Evolutionary conservation across 1,140 invertebrate genomes (phyloP).

Genomic region (Liolophura sinensis): DNA sequence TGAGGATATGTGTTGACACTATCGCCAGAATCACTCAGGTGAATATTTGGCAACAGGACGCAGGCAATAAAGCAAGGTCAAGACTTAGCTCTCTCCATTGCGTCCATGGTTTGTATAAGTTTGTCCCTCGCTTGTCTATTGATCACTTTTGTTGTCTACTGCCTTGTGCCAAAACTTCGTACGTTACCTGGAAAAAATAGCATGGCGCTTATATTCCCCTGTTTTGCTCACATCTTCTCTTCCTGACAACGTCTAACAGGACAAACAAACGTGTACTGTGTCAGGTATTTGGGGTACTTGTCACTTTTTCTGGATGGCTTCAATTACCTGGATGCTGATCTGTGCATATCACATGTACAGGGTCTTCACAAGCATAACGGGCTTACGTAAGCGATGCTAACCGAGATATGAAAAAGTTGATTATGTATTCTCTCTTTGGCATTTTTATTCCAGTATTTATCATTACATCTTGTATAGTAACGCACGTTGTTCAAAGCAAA

Average conservation of each 20-base stretch:
- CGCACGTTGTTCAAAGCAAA: not conserved
- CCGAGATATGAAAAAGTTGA: too few species aligned
- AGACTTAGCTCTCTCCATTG: constrained; percentile 5
- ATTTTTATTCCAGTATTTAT: constrained; percentile 6
- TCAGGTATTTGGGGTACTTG: constrained; percentile 68
- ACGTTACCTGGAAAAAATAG: constrained; percentile 61
- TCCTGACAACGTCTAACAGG: constrained; percentile 43
- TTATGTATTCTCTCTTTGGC: too few species aligned
- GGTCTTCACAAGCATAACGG: constrained; percentile 60
- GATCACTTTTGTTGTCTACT: constrained; percentile 57
- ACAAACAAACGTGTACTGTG: constrained; percentile 34
- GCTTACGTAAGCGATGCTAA: too few species aligned
- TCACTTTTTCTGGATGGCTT: constrained; percentile 89
- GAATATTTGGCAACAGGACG: too few species aligned
- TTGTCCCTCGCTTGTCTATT: constrained; percentile 56
- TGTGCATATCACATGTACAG: constrained; percentile 68
- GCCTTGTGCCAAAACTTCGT: constrained; percentile 54
- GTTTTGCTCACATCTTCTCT: constrained; percentile 55
- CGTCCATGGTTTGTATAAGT: constrained; percentile 48
- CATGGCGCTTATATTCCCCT: constrained; percentile 55
- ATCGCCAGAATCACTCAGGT: too few species aligned
- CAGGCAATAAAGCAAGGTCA: too few species aligned
- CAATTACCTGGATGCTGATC: constrained; percentile 93
- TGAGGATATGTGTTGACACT: too few species aligned
- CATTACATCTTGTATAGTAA: not conserved